Evolutionary conservation across 30 jellyfish, hydroid and myxozoan genomes (phyloP).

Genomic region (Aurelia aurita complex sp. Pacific): DNA sequence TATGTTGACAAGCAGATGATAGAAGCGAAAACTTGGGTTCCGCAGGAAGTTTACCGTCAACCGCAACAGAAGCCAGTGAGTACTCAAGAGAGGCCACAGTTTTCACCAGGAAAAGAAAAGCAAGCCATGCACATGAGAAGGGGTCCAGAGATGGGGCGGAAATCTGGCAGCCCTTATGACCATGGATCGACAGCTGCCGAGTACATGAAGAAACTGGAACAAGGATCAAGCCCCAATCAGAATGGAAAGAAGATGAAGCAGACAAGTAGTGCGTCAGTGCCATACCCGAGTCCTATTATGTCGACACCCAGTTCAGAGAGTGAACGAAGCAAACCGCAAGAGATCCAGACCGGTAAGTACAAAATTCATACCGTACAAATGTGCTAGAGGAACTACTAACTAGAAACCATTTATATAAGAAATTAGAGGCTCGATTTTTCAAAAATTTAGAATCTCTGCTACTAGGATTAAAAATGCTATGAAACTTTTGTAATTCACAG

Average conservation of each 20-base stretch:
- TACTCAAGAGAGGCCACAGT: constrained; percentile 26
- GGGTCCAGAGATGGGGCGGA: constrained; percentile 35
- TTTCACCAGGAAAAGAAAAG: constrained; percentile 55
- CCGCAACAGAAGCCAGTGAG: constrained; percentile 33
- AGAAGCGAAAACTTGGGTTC: constrained; percentile 86
- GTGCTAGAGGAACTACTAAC: no score
- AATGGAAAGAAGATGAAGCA: constrained; percentile 18
- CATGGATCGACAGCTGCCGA: constrained; percentile 44
- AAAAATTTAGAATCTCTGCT: no score
- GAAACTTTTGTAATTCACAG: no score
- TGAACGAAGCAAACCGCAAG: constrained; percentile 40
- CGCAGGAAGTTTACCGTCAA: constrained; percentile 73
- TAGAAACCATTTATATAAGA: no score
- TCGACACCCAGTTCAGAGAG: constrained; percentile 19
- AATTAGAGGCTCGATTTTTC: no score
- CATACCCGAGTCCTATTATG: constrained; percentile 24
- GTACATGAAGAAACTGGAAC: constrained; percentile 25
- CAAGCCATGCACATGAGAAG: constrained; percentile 32
- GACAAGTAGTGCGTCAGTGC: constrained; percentile 1
- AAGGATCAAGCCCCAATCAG: constrained; percentile 28
- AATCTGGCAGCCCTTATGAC: constrained; percentile 46
- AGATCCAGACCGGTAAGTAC: constrained; percentile 11
- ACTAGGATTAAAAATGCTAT: no score
- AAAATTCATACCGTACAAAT: background rate
- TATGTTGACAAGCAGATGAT: constrained; percentile 63